Base-by-base conservation (phyloP, 2,113 vertebrate species). In the Oryzias curvinotus region DNA sequence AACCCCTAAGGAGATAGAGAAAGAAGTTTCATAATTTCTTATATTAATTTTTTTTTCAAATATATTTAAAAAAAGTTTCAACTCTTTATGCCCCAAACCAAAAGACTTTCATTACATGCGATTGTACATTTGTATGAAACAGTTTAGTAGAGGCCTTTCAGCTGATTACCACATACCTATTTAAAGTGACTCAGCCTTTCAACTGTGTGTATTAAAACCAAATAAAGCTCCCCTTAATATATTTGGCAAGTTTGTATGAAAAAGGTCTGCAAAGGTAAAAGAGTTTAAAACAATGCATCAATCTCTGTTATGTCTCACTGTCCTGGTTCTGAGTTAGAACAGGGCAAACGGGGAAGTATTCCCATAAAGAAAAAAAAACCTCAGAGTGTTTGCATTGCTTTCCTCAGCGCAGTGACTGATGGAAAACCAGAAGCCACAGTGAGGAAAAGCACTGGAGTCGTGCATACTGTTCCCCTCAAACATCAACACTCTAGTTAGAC, bases 401-500 rank as follows among this genome's bases (percentile, higher is more conserved):
- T 85, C 70, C 55, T 73, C 68, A 59, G 75, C 72, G 42, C 71
- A 64, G 62, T 89, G 85, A 90, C 85, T 87, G 86, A 90, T 91
- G 86, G 75, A 77, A 62, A 78, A 75, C 83, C 83, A 88, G 86
- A 84, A 85, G 82, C 84, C 88, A 73, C 85, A 86, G 65, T 56
- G 71, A 83, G 60, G 71, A 82, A 86, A 88, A 78, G 84, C 78
- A 76, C 68, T 70, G 71, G 79, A 82, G 77, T 82, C 62, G 44
- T 78, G 85, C 77, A 83, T 89, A 86, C 77, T 89, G 83, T 89
- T 86, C 81, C 77, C 70, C 72, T 77, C 84, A 88, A 90, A 90
- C 89, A 91, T 90, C 86, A 91, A 90, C 86, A 89, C 71, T 67
- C 72, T 60, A 75, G 85, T 80, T 76, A 90, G 84, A 85, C 85